Evolutionary conservation across 2,888 invertebrate species (phyloP).

Genomic region (Heliconius aoede): DNA sequence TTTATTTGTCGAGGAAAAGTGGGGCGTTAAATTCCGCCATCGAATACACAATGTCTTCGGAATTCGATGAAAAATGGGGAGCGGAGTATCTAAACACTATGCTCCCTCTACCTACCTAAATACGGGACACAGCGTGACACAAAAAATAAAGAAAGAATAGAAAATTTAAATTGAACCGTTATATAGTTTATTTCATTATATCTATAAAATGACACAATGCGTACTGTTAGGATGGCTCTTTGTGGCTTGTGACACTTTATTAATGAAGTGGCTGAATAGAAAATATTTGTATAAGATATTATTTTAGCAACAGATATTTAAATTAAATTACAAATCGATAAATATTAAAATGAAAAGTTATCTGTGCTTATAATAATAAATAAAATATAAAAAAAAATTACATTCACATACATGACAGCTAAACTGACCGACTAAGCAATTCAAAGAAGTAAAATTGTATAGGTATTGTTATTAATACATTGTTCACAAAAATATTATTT

Average conservation of each 20-base stretch:
- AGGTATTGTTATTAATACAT: neutral
- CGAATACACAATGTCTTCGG: neutral
- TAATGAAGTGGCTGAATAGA: too few species aligned
- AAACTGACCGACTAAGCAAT: too few species aligned
- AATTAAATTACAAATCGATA: neutral
- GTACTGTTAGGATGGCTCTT: neutral
- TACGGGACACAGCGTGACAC: neutral
- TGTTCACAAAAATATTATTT: neutral
- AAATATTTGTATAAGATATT: too few species aligned
- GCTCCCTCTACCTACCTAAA: neutral
- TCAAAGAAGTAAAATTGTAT: neutral
- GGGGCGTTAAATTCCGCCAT: neutral
- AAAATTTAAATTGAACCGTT: neutral
- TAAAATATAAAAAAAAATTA: neutral
- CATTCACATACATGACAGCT: neutral
- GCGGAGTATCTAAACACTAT: neutral
- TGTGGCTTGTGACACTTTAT: too few species aligned
- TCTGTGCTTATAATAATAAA: neutral
- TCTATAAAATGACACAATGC: neutral
- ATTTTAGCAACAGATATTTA: too few species aligned
- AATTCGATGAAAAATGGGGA: neutral
- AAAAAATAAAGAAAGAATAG: neutral
- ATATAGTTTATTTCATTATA: neutral
- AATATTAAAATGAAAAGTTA: neutral
- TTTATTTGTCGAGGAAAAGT: too few species aligned